Conservation (phyloP, 2,797 vertebrate species). For the Micrastur ruficollis region DNA sequence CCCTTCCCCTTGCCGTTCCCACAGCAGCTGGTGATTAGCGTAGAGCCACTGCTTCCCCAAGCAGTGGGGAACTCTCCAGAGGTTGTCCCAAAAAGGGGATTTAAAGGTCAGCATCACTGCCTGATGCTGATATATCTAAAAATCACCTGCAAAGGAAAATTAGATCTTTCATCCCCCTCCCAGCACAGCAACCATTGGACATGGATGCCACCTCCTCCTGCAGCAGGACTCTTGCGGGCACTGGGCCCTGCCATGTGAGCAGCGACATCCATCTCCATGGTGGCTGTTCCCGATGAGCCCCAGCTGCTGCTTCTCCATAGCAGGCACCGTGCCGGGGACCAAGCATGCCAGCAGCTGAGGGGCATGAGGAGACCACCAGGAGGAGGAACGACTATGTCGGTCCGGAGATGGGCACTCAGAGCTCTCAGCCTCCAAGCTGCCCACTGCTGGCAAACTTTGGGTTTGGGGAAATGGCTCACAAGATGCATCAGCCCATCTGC, state of each 20-base stretch:
- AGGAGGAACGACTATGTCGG: not conserved
- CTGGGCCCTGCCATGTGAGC: not conserved
- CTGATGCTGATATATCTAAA: not conserved
- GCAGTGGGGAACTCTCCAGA: not conserved
- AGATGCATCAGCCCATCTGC: accelerated
- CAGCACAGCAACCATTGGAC: not conserved
- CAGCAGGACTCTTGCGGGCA: not conserved
- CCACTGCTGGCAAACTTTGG: accelerated
- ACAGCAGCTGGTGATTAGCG: accelerated
- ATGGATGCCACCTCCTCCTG: not conserved
- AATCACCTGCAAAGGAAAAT: not conserved
- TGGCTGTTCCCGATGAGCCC: not conserved
- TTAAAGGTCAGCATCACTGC: not conserved
- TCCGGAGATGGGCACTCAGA: not conserved
- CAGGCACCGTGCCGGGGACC: not conserved
- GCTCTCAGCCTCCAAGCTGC: not conserved
- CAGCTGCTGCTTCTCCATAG: not conserved
- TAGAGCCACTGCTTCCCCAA: not conserved
- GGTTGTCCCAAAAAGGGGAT: not conserved
- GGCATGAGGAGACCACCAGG: not conserved
- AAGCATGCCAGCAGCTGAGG: accelerated
- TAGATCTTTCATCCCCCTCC: not conserved
- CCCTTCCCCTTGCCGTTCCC: not conserved
- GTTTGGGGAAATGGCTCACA: not conserved
- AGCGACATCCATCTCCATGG: not conserved